Evolutionary conservation across 2,888 invertebrate genomes (phyloP).

Genomic region (Thysanoteuthis rhombus): DNA sequence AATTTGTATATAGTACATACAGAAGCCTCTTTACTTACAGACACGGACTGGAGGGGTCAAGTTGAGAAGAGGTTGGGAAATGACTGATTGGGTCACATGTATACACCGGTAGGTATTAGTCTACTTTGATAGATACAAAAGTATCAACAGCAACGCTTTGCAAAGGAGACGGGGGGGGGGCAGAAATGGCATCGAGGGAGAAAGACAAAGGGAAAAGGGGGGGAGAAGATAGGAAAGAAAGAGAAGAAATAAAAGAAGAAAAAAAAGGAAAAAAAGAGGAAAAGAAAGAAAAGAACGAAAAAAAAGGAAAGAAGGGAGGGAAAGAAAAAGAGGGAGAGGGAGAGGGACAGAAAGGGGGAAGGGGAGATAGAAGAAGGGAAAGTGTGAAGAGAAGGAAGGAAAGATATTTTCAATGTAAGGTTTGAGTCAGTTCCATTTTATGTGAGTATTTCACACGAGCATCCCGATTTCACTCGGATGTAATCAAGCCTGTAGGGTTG

Average conservation of each 20-base stretch:
- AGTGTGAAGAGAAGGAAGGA: background rate
- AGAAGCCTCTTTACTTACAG: too few relatives aligned
- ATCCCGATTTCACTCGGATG: constrained; percentile 83
- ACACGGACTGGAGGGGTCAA: too few relatives aligned
- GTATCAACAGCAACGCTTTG: background rate
- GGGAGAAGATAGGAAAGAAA: background rate
- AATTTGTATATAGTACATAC: background rate
- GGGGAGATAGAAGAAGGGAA: background rate
- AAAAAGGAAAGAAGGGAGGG: background rate
- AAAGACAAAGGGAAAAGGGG: background rate
- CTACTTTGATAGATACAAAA: background rate
- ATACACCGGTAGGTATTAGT: background rate
- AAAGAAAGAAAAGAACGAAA: too few relatives aligned
- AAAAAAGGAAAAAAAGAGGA: background rate
- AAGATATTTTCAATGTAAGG: background rate
- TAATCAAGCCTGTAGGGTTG: constrained; percentile 81
- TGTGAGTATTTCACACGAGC: constrained; percentile 80
- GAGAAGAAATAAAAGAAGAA: background rate
- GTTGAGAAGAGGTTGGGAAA: background rate
- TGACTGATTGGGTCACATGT: background rate
- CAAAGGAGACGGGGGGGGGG: background rate
- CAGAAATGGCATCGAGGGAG: background rate
- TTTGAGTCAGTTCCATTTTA: constrained; percentile 27
- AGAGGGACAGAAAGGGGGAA: background rate
- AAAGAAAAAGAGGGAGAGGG: background rate